phyloP scores from a whole-genome alignment of 1,140 invertebrate species.

The Gonioctena quinquepunctata region DNA sequence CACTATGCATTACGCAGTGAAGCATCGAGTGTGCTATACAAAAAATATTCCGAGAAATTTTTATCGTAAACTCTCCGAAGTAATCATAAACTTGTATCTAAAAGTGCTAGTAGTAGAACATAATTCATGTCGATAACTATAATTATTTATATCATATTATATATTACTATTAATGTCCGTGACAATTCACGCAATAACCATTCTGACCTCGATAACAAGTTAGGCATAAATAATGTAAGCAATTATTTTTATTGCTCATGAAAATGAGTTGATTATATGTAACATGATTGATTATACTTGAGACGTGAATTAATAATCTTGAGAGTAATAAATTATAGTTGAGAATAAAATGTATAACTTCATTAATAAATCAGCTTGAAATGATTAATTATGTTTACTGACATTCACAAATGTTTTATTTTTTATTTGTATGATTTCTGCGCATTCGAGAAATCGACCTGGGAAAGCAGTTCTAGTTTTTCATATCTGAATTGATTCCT shows the following conservation, averaged over 20 bases:
- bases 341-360: slow-evolving; percentile 14
- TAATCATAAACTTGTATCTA: too few relatives aligned
- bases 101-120: background rate
- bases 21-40: too few relatives aligned
- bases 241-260: slow-evolving; percentile 21
- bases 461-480: background rate
- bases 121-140: background rate
- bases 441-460: background rate
- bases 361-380: slow-evolving; percentile 1
- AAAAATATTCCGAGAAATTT: too few relatives aligned
- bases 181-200: background rate
- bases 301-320: slow-evolving; percentile 15
- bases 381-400: slow-evolving; percentile 12
- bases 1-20: too few relatives aligned
- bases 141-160: background rate
- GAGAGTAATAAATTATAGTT: slow-evolving; percentile 13
- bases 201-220: slow-evolving; percentile 16
- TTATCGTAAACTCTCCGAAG: too few relatives aligned
- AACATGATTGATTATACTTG: slow-evolving; percentile 14
- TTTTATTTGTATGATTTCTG: background rate
- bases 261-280: slow-evolving; percentile 14
- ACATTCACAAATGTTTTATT: slow-evolving; percentile 10
- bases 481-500: background rate
- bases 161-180: background rate
- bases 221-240: slow-evolving; percentile 13